phyloP scores from a whole-genome alignment of 2,888 invertebrate genomes.

The Salticus scenicus region DNA sequence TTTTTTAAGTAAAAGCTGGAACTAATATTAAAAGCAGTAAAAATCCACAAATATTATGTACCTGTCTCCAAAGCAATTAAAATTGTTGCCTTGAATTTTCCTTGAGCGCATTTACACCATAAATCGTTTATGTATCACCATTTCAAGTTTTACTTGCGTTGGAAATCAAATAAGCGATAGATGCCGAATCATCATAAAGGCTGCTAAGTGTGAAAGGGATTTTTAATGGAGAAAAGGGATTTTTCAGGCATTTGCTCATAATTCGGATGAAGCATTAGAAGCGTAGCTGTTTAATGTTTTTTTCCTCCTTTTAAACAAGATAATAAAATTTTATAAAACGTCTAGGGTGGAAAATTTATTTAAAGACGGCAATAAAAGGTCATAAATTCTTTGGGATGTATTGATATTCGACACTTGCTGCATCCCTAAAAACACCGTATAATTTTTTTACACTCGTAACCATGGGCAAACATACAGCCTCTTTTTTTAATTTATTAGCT shows the following conservation, averaged over 20 bases:
- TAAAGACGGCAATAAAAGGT: constrained; percentile 42
- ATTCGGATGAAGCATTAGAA: background rate
- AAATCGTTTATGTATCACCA: background rate
- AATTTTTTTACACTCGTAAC: constrained; percentile 49
- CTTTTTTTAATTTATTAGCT: constrained; percentile 55
- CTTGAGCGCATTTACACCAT: background rate
- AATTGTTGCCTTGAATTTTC: no score
- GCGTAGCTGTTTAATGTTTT: background rate
- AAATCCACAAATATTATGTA: no score
- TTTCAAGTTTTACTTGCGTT: background rate
- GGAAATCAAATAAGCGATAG: background rate
- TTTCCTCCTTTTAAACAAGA: constrained; percentile 35
- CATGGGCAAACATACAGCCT: constrained; percentile 47
- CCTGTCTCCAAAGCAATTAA: no score
- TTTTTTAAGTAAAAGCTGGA: no score
- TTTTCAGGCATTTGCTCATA: background rate
- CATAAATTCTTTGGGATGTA: constrained; percentile 27
- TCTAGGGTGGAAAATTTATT: constrained; percentile 55
- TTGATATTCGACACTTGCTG: constrained; percentile 13
- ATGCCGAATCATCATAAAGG: background rate
- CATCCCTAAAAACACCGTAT: constrained; percentile 51
- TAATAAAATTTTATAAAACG: constrained; percentile 48
- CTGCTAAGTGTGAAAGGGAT: background rate
- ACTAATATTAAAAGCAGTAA: no score
- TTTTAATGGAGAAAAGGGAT: background rate